Evolutionary conservation across 2,113 vertebrate species (phyloP), one percentile per base, ranked within the genome.

Genomic region (Terrapene triunguis): DNA sequence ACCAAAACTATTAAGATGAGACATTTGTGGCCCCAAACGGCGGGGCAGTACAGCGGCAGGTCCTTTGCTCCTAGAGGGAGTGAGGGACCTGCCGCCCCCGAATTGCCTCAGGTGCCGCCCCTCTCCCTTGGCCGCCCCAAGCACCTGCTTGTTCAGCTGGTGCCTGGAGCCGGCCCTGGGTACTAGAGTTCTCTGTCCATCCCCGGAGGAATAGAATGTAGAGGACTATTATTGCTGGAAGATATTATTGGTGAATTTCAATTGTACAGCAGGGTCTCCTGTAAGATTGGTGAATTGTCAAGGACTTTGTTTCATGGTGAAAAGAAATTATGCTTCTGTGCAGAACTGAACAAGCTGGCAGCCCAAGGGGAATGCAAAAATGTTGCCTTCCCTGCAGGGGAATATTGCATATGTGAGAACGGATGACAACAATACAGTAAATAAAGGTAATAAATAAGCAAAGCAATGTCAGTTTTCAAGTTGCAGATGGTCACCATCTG

Each of bases 271-370:
- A 21, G 47, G 84, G 91, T 94, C 11, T 53, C 85, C 89, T 79
- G 47, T 51, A 93, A 90, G 91, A 89, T 47, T 59, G 78, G 38
- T 82, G 80, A 92, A 96, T 97, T 97, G 89, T 91, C 89, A 69
- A 57, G 78, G 82, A 93, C 32, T 87, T 96, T 93, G 94, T 89
- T 95, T 91, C 54, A 87, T 89, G 76, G 94, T n/a, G 86, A 95
- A 98, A 97, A 93, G 80, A 97, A 97, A 96, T 97, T 88, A 91
- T 92, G 53, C 82, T 76, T 94, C 27, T 72, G 27, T 94, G 55
- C 16, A 72, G 50, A 51, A 47, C 53, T 76, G 89, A 95, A 80
- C 59, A 89, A 53, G 5, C 57, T 88, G 13, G 50, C 80, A 92
- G 14, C 92, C 44, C 86, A 54, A 47, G 72, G 80, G 90, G 65